These are phyloP conservation scores for Julus scanicus DNA, from an alignment of 2,888 invertebrate genomes.

Conservation along the genomic window DNA sequence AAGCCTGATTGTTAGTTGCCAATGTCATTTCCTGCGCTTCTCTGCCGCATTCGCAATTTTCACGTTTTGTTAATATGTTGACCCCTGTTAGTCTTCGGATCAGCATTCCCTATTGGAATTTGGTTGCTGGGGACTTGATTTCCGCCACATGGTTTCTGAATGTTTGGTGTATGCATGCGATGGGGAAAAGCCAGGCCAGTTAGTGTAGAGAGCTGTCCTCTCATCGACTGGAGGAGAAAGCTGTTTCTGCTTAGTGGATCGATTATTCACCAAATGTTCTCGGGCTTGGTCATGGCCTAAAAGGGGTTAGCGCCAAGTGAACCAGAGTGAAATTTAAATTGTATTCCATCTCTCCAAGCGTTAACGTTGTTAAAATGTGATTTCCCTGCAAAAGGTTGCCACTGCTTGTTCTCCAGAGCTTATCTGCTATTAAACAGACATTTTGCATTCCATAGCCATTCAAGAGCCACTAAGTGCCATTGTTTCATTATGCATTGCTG, in stretches of 20 bases:
- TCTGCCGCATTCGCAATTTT: not conserved
- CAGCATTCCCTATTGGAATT: conserved; percentile 44
- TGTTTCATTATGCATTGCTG: conserved; percentile 14
- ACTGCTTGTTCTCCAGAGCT: conserved; percentile 24
- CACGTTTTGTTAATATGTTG: conserved; percentile 35
- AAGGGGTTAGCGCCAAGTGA: conserved; percentile 43
- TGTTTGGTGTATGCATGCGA: not conserved
- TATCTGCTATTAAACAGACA: conserved; percentile 43
- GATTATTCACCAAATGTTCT: conserved; percentile 35
- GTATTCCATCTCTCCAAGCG: conserved; percentile 30
- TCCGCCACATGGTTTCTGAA: conserved; percentile 7
- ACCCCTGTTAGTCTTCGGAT: conserved; percentile 29
- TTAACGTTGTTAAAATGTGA: conserved; percentile 41
- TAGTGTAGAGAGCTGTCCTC: not conserved
- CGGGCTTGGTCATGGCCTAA: not conserved
- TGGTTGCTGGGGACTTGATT: conserved; percentile 41
- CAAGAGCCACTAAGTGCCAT: conserved; percentile 35
- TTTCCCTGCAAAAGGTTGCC: conserved; percentile 15
- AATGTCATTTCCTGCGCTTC: not conserved
- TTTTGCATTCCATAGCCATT: conserved; percentile 15
- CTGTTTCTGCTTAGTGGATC: conserved; percentile 24
- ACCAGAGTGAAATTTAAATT: conserved; percentile 37
- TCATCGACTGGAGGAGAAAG: not conserved
- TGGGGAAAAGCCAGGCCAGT: not conserved
- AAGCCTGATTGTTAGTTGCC: not conserved